These are phyloP conservation scores for Porites divaricata DNA, from an alignment of 92 coral and sea anemone species.

Conservation along the genomic window DNA sequence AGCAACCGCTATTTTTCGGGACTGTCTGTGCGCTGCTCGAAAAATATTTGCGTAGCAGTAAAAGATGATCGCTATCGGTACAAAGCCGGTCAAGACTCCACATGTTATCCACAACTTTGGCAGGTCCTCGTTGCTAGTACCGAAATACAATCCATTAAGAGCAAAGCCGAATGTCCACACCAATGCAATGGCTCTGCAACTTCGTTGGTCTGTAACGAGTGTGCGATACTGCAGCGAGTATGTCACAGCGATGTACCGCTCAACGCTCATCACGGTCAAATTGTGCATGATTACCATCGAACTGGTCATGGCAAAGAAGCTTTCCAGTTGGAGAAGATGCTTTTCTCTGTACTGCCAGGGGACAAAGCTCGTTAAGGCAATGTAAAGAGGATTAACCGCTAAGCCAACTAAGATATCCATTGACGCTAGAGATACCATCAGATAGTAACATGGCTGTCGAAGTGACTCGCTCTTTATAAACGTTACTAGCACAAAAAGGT, in stretches of 20 bases:
- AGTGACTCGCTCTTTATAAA: constrained; percentile 17
- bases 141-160: constrained; percentile 29
- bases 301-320: constrained; percentile 56
- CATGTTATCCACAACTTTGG: constrained; percentile 66
- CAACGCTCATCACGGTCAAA: constrained; percentile 56
- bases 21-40: constrained; percentile 46
- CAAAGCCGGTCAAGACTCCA: constrained; percentile 29
- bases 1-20: constrained; percentile 33
- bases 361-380: constrained; percentile 26
- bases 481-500: constrained; percentile 31
- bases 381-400: constrained; percentile 63
- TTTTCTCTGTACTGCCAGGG: constrained; percentile 48
- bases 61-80: constrained; percentile 44
- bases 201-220: constrained; percentile 28
- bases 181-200: constrained; percentile 28
- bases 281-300: constrained; percentile 57
- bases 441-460: constrained; percentile 43
- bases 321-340: constrained; percentile 47
- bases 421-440: constrained; percentile 64
- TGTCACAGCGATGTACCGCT: constrained; percentile 60
- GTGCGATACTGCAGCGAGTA: constrained; percentile 40
- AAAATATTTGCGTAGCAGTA: constrained; percentile 61
- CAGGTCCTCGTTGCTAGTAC: constrained; percentile 18
- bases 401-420: constrained; percentile 71
- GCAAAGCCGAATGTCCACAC: constrained; percentile 58